Base-by-base conservation (phyloP, 1,140 invertebrate genomes). In the fruit fly (Drosophila melanogaster) region DNA sequence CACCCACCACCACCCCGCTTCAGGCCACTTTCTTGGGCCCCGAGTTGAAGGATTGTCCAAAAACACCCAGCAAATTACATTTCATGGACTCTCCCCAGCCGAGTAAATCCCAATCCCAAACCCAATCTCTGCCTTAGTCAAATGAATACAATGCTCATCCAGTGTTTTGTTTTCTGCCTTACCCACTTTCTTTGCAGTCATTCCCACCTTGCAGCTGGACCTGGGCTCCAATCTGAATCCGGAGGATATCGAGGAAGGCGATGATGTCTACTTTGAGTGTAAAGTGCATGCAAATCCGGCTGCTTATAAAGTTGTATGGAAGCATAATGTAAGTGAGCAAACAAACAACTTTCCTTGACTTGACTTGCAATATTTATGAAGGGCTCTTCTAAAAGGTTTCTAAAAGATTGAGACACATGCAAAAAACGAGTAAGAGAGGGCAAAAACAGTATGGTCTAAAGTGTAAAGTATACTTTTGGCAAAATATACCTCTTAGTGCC, bases 241-340 rank as follows among this genome's bases (percentile, higher is more conserved):
- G 1, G 95, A 96, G 77, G 96, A 97, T 92, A 97, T 98, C 75
- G 96, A 97, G 91, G 97, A 98, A 93, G 96, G 96, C 43, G 96
- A 97, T 89, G 96, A 98, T 93, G 97, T 97, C 55, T 98, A 98
- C 92, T 97, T 98, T 90, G 96, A 96, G 92, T 98, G 97, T 92
- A 95, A 96, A 90, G 95, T 98, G 62, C 94, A 95, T 86, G 95
- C 97, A 60, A 98, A 98, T 93, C 97, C 97, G 7, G 93, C 93
- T 46, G 95, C 96, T 80, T 97, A 97, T 92, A 97, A 97, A 95
- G 96, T 98, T 74, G 94, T 96, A 41, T 98, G 97, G 97, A 96
- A 96, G 89, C 97, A 98, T 93, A 97, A 98, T 92, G 97, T 98
- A 93, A 97, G 96, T 96, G 75, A 56, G 47, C 40, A 35, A 50